Evolutionary conservation across 2,113 vertebrate species (phyloP), one percentile per base, ranked within the genome.

Genomic region (Ondatra zibethicus): DNA sequence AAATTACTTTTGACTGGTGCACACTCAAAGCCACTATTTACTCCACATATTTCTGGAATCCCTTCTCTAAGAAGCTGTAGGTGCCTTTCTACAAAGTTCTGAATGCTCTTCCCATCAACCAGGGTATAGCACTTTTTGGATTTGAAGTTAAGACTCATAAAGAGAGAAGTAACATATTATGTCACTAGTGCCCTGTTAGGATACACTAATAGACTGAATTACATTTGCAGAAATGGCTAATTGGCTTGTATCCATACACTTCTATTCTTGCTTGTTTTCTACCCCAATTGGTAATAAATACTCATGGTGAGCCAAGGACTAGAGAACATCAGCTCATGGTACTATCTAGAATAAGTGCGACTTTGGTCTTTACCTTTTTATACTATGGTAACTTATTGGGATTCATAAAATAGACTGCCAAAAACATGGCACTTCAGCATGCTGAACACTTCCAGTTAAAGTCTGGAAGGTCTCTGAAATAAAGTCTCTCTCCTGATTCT

Each of bases 61-160:
- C 31, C 36, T 88, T 95, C 78, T 39, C 93, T 87, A 77, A 94
- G 47, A 93, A 94, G 86, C 29, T 5, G 8, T 25, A 82, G 13
- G 25, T 31, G n/a, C 42, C 77, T 92, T 88, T 95, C 65, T 45
- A 88, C 80, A 50, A 82, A 89, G 65, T n/a, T 42, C 58, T 68
- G 72, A 82, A 76, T 23, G 29, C 1, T 89, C 19, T 68, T 86
- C 73, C 86, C 45, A 77, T 39, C 45, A 77, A 6, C 85, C 19
- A 78, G 19, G 25, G 47, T 91, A 23, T 45, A 63, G 50, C 89
- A 91, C 25, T 50, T 4, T 85, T 91, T 81, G 45, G 36, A 25
- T 42, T 73, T 96, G 31, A 94, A 47, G 6, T 52, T 92, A 78
- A 84, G 33, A 75, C 33, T 81, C 73, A 31, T 63, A 63, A 76